Conservation (phyloP, 1,140 invertebrate genomes). For the Holcopasites calliopsidis region DNA sequence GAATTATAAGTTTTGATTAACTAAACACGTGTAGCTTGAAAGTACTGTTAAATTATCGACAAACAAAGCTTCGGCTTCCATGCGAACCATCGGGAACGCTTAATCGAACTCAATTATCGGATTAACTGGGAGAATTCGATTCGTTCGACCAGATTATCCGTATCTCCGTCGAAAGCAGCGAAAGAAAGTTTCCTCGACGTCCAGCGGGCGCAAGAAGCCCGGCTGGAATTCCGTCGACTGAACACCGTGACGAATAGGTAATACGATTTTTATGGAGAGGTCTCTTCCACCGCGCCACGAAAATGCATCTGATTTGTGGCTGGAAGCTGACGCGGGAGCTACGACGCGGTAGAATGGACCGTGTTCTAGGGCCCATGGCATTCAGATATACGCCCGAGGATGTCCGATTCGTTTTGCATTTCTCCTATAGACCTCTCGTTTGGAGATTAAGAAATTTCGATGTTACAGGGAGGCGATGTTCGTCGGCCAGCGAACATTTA, state of each 20-base stretch:
- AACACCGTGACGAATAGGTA: conserved; percentile 77
- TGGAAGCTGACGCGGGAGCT: conserved; percentile 58
- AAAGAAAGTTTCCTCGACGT: background rate
- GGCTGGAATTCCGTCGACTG: conserved; percentile 70
- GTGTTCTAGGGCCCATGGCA: conserved; percentile 15
- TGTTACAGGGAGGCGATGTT: conserved; percentile 12
- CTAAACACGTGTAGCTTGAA: conserved; percentile 8
- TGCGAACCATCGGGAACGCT: too few relatives aligned
- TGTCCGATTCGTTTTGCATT: conserved; percentile 53
- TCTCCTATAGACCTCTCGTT: conserved; percentile 17
- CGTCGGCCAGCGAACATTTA: background rate
- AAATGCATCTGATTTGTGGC: conserved; percentile 77
- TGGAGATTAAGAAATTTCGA: conserved; percentile 45
- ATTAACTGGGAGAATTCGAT: background rate
- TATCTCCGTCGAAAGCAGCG: background rate
- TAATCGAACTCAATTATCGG: background rate
- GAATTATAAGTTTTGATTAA: too few relatives aligned
- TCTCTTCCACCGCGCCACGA: conserved; percentile 66
- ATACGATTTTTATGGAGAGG: conserved; percentile 78
- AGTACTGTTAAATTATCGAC: too few relatives aligned
- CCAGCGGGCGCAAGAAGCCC: conserved; percentile 29
- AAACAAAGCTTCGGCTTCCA: too few relatives aligned
- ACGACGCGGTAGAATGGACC: conserved; percentile 10
- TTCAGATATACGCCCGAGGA: conserved; percentile 25
- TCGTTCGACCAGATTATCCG: background rate